Conservation (phyloP, 1,140 invertebrate genomes). For the Lamellibrachia luymesi region DNA sequence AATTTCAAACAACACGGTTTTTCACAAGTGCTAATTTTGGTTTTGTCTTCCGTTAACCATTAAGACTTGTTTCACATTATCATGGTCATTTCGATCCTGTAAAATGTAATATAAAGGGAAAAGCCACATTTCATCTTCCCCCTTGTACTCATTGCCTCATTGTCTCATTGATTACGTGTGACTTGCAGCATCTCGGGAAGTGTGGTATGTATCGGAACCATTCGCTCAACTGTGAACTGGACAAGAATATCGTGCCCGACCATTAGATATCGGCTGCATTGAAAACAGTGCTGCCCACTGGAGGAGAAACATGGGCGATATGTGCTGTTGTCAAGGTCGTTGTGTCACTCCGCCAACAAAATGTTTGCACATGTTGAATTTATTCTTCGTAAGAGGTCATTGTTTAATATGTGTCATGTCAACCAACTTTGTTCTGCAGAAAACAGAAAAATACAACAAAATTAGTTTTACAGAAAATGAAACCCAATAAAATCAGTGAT, state of each 20-base stretch:
- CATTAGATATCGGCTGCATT: not conserved
- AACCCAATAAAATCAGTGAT: not conserved
- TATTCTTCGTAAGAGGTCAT: not conserved
- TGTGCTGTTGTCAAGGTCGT: not conserved
- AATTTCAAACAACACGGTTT: too few relatives aligned
- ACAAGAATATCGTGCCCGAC: conserved; percentile 11
- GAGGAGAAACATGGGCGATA: not conserved
- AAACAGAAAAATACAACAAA: too few relatives aligned
- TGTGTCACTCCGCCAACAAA: not conserved
- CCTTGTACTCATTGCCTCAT: not conserved
- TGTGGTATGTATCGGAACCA: conserved; percentile 23
- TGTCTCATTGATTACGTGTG: not conserved
- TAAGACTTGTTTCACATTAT: too few relatives aligned
- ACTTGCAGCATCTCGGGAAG: conserved; percentile 14
- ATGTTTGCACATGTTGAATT: not conserved
- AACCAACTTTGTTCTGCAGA: not conserved
- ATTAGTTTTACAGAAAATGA: not conserved
- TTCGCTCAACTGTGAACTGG: conserved; percentile 14
- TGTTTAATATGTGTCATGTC: not conserved
- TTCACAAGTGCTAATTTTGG: too few relatives aligned
- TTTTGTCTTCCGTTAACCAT: too few relatives aligned
- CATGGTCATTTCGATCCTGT: too few relatives aligned
- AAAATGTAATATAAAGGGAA: too few relatives aligned
- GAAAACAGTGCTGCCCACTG: not conserved
- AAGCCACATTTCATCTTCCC: too few relatives aligned